Conservation (phyloP, 2,888 invertebrate species). For the Diachrysia chrysitis region DNA sequence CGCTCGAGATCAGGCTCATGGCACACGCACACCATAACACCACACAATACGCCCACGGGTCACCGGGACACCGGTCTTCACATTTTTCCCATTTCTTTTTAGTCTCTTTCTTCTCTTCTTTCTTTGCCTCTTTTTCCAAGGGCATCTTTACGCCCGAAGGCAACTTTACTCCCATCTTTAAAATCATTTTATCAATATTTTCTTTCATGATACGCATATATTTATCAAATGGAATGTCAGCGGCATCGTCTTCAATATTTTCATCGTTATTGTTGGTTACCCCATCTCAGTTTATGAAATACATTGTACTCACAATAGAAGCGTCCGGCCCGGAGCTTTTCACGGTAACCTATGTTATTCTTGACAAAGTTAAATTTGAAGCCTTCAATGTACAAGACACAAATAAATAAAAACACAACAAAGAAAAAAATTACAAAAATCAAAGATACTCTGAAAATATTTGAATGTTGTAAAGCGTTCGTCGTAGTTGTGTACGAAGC, state of each 20-base stretch:
- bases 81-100: constrained; percentile 79
- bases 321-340: constrained; percentile 63
- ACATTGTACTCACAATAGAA: constrained; percentile 69
- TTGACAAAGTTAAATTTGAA: constrained; percentile 51
- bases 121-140: constrained; percentile 68
- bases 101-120: constrained; percentile 73
- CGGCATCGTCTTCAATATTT: constrained; percentile 58
- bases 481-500: constrained; percentile 50
- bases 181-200: constrained; percentile 75
- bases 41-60: constrained; percentile 84
- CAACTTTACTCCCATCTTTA: constrained; percentile 82
- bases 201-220: constrained; percentile 65
- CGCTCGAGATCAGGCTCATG: constrained; percentile 90
- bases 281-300: constrained; percentile 57
- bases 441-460: constrained; percentile 36
- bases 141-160: constrained; percentile 74
- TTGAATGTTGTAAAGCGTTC: constrained; percentile 30
- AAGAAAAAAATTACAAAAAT: constrained; percentile 22
- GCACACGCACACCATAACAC: constrained; percentile 91
- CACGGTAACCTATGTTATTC: constrained; percentile 58
- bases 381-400: constrained; percentile 53
- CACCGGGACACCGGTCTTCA: constrained; percentile 78
- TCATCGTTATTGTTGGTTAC: constrained; percentile 51
- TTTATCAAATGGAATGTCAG: constrained; percentile 43
- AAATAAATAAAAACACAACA: constrained; percentile 50